These are phyloP conservation scores for Sinelater perroti DNA, from an alignment of 2,888 invertebrate species.

Conservation along the genomic window DNA sequence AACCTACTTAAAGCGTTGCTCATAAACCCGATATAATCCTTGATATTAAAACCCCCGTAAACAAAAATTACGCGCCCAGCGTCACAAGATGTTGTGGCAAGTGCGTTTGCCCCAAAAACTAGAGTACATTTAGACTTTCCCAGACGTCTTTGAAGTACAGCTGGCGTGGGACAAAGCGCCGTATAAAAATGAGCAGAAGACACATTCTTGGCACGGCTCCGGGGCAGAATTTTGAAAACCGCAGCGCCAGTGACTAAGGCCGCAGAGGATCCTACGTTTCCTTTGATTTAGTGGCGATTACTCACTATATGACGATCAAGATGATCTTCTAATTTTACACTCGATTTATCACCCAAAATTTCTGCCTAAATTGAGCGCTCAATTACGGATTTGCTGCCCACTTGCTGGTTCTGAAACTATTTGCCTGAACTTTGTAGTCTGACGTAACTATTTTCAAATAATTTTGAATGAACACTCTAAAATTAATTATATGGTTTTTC, in stretches of 20 bases:
- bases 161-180: constrained; percentile 13
- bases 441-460: no score
- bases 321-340: background rate
- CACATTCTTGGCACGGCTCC: constrained; percentile 16
- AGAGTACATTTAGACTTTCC: background rate
- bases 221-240: constrained; percentile 1
- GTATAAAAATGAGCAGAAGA: background rate
- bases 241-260: constrained; percentile 1
- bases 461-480: no score
- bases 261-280: constrained; percentile 11
- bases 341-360: background rate
- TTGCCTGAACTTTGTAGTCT: no score
- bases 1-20: no score
- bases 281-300: constrained; percentile 14
- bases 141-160: background rate
- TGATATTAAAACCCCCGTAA: no score
- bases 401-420: no score
- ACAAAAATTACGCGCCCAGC: no score
- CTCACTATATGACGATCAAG: constrained; percentile 10
- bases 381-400: no score
- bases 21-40: no score
- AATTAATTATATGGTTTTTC: no score
- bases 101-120: constrained; percentile 4
- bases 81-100: no score
- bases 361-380: background rate